Percentiles rank a stretch among this genome's conserved stretches.
Conservation (phyloP, 2,888 invertebrate species). For the Entomobrya proxima region DNA sequence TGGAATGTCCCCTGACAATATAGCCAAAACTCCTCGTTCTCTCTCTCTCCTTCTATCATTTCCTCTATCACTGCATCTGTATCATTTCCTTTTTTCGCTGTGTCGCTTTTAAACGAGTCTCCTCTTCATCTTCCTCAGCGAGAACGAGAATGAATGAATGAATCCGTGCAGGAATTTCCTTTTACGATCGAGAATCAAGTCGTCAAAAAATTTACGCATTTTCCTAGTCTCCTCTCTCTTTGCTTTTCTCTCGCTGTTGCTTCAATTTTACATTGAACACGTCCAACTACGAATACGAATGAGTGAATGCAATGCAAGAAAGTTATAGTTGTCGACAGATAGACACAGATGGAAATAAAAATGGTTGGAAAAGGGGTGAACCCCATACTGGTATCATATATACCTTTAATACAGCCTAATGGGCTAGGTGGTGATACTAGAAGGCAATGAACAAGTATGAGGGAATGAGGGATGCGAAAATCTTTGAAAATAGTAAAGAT, state of each 20-base stretch:
- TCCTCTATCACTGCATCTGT: background rate
- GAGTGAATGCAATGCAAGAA: conserved; percentile 9
- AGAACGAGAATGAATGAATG: conserved; percentile 55
- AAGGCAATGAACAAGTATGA: background rate
- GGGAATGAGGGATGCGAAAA: conserved; percentile 62
- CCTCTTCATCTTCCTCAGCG: background rate
- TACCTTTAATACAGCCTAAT: conserved; percentile 6
- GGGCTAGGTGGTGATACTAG: conserved; percentile 7
- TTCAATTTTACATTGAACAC: background rate
- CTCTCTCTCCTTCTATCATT: background rate
- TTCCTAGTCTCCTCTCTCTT: background rate
- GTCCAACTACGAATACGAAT: background rate
- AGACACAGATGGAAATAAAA: conserved; percentile 47
- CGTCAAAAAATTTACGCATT: conserved; percentile 63
- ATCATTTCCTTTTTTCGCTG: conserved; percentile 23
- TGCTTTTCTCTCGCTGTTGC: background rate
- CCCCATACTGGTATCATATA: background rate
- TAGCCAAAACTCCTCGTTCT: background rate
- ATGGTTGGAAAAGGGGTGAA: conserved; percentile 25
- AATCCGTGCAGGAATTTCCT: conserved; percentile 61
- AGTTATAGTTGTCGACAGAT: conserved; percentile 4
- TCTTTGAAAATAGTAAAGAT: conserved; percentile 66
- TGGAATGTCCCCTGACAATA: conserved; percentile 21
- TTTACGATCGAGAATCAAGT: conserved; percentile 63
- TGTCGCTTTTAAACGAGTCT: conserved; percentile 31